Base-by-base conservation (phyloP, 2,888 invertebrate genomes). In the Drosophila aldrichi region DNA sequence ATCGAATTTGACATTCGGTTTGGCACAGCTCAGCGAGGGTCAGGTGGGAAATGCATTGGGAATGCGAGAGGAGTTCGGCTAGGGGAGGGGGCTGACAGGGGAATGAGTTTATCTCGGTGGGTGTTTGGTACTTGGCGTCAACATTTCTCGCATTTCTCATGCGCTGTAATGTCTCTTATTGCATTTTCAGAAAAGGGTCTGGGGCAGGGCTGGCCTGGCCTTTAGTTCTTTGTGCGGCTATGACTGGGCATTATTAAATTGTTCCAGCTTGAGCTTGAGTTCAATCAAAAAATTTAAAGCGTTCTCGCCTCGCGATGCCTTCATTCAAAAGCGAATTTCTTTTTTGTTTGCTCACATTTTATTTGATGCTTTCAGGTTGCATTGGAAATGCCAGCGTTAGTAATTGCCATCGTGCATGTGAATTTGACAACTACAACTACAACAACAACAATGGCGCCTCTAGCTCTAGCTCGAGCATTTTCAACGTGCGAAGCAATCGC, bases 401-500 rank as follows among this genome's bases (percentile, higher is more conserved):
- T 40, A 89, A 91, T 64, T 92, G 92, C 72, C 92, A 92, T 76
- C 88, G 86, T 58, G 90, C 91, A 69, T 92, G 92, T 63, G 82
- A 92, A 60, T 92, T 92, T 72, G 88, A 88, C 60, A 74, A 41
- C 75, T 69, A 43, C 7, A 44, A 10, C 56, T 72, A 41, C 75
- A 74, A 52, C 49, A 64, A 44, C 46, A 22, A 10, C 57, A 41
- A 55, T 36, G 48, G 46, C 14, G 61, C 57, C 18, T 40, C 52
- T 48, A 16, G 70, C n/a, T 34, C 20, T 25, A 64, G 56, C 63
- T 64, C 68, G n/a, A 77, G 79, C 3, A 79, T 73, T 57, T 76
- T 82, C 22, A 54, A 78, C 43, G 55, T 77, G 4, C 84, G 82
- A 57, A 59, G 79, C 67, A 91, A 74, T 68, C 77, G 79, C 14